Evolutionary conservation across 1,140 invertebrate genomes (phyloP), one percentile per base, ranked within the genome.

Genomic region (Brachionus plicatilis): DNA sequence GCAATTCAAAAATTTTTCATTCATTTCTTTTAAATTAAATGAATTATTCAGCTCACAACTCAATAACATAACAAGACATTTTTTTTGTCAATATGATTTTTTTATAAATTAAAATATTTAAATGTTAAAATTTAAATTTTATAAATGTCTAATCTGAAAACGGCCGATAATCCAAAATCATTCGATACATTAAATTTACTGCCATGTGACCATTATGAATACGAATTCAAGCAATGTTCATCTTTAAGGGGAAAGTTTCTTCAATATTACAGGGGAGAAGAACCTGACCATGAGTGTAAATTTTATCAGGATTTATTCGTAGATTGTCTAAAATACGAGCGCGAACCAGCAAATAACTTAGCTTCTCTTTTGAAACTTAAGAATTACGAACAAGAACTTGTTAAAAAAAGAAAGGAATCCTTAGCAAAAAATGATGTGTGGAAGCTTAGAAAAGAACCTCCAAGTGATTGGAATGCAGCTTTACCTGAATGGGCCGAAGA

Each of bases 391-490:
- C 12, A 82, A 8, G 50, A 82, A 11, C 37, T 82, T 17, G 53
- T 82, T 0, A 82, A 65, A 2, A 60, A 68, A 68, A 37, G 79
- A 20, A 37, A 60, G 3, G 79, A 60, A 14, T 27, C 27, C 0
- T 3, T 60, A 11, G 33, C n/a, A 17, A 83, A 68, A 33, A 83
- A 83, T 37, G 80, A 83, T 83, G 80, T 83, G 5, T 83, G 80
- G 80, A 33, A 43, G 47, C 5, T 45, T 14, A 45, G 80, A 43
- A 41, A 66, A 68, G 45, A 53, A 37, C 80, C 80, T n/a, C 80
- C 80, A n/a, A 70, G 80, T 53, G 80, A 83, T 83, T 83, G 80
- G 80, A 83, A 83, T 72, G 60, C 80, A 47, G 33, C 60, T 29
- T 24, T 83, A 45, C 80, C 80, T 4, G 60, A 68, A 68, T 83